Percentiles rank a stretch among this genome's conserved stretches.
Conservation (phyloP, 2,113 vertebrate species). For the Tenebrosternarchus preto region DNA sequence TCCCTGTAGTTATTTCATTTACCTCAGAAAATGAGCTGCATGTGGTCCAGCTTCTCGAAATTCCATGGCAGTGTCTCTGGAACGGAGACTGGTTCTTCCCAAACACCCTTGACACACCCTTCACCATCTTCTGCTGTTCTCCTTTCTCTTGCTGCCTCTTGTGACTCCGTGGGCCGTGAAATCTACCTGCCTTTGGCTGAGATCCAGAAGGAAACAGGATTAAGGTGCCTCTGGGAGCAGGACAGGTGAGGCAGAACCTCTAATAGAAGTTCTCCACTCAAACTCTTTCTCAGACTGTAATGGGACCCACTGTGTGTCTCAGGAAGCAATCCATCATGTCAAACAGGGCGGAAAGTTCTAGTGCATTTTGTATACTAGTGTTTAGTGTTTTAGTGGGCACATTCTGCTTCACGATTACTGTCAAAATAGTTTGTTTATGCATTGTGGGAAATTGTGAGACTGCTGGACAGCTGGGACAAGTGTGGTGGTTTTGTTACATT, state of each 20-base stretch:
- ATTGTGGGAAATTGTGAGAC: not conserved
- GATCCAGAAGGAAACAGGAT: slow-evolving; percentile 10
- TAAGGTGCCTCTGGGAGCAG: not conserved
- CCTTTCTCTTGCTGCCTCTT: not conserved
- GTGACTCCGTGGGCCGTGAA: slow-evolving; percentile 9
- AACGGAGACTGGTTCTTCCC: not conserved
- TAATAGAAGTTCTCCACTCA: not conserved
- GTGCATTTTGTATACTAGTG: slow-evolving; percentile 12
- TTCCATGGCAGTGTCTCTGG: not conserved
- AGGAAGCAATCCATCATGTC: not conserved
- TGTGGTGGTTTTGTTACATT: not conserved
- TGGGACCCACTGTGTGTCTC: not conserved
- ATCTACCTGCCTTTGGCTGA: slow-evolving; percentile 11
- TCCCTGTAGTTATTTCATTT: not conserved
- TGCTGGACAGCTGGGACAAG: not conserved
- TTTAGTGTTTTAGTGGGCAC: not conserved
- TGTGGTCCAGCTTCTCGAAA: not conserved
- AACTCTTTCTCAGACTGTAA: slow-evolving; percentile 18
- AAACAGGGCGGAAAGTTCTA: not conserved
- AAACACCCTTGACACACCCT: not conserved
- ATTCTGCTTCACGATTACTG: not conserved
- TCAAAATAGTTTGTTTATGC: not conserved
- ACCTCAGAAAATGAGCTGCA: not conserved
- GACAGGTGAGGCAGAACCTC: not conserved
- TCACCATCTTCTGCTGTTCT: not conserved